phyloP scores from a whole-genome alignment of 2,113 vertebrate genomes.

The Apus apus region DNA sequence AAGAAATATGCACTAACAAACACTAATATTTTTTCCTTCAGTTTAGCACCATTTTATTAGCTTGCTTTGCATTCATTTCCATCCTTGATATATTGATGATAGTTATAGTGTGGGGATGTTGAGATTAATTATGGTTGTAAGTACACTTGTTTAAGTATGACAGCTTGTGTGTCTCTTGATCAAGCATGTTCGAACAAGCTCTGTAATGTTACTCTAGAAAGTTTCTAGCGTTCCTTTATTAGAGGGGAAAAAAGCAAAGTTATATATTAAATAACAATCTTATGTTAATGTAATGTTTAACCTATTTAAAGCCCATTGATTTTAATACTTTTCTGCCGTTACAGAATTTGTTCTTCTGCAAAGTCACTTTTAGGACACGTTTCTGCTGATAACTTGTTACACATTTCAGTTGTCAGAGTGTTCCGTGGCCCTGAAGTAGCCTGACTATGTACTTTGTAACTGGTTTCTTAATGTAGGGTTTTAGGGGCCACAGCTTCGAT shows the following conservation, averaged over 20 bases:
- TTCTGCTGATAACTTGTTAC: neutral
- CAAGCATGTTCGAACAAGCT: neutral
- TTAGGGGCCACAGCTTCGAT: neutral
- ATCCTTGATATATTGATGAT: neutral
- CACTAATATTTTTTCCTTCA: neutral
- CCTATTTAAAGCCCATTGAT: neutral
- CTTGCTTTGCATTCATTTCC: neutral
- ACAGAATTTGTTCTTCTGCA: fast-evolving
- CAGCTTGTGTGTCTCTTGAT: neutral
- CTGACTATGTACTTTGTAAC: neutral
- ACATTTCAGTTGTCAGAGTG: neutral
- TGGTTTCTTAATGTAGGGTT: neutral
- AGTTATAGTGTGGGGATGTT: neutral
- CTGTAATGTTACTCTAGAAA: neutral
- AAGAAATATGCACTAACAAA: constrained; percentile 2
- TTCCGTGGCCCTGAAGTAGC: neutral
- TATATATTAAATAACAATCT: neutral
- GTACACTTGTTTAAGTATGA: neutral
- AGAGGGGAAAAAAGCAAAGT: neutral
- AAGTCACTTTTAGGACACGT: neutral
- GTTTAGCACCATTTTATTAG: neutral
- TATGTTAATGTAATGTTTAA: neutral
- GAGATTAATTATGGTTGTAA: neutral
- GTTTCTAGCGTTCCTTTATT: neutral
- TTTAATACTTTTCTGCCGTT: neutral